A percentile compares a stretch with the other conserved stretches of the same genome.
Conservation (phyloP, 2,113 vertebrate species). For the Coptodon rendalli region DNA sequence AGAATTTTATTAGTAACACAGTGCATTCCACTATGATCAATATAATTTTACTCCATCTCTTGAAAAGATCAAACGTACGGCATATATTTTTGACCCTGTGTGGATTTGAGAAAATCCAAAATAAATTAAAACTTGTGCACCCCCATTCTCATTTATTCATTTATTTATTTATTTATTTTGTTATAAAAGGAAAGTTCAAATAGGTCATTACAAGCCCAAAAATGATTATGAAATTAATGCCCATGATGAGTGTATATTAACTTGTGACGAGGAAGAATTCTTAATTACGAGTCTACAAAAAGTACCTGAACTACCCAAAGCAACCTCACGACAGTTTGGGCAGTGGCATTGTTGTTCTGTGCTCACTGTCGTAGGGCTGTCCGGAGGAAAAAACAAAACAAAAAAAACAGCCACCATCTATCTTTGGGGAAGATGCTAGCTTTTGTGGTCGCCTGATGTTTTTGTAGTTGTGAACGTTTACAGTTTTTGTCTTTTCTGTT, state of each 20-base stretch:
- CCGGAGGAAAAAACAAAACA: background rate
- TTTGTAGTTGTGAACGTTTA: background rate
- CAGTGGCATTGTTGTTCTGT: conserved; percentile 12
- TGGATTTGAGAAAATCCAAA: background rate
- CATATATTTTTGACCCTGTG: background rate
- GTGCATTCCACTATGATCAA: too few species aligned
- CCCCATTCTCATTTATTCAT: background rate
- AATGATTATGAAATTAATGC: background rate
- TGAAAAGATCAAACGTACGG: background rate
- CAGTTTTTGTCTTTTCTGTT: background rate
- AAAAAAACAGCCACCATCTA: background rate
- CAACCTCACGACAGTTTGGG: background rate
- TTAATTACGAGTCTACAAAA: background rate
- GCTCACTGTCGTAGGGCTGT: background rate
- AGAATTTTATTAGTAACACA: background rate
- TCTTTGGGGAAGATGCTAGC: background rate
- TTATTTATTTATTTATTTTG: background rate
- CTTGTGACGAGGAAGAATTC: rapidly evolving
- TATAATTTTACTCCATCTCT: background rate
- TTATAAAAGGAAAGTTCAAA: background rate
- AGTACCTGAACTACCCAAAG: background rate
- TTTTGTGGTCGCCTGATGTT: background rate
- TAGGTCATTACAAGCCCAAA: background rate
- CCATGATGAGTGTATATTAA: rapidly evolving
- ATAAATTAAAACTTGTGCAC: background rate